phyloP scores from a whole-genome alignment of 92 coral and sea anemone genomes.

The Blastomussa wellsi region DNA sequence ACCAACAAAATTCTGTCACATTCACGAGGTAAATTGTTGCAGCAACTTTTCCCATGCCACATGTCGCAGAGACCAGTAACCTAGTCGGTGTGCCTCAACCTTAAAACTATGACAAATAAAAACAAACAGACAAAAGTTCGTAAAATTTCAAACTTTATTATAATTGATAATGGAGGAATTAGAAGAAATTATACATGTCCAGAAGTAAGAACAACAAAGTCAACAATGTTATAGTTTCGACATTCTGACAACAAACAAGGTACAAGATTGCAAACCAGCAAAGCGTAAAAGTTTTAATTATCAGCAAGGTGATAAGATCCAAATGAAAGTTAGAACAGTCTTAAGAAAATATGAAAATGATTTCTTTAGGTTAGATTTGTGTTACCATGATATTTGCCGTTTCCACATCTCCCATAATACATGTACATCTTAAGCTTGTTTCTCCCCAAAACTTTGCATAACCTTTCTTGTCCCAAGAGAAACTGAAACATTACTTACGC shows the following conservation, averaged over 20 bases:
- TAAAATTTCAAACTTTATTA: constrained; percentile 31
- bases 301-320: neutral
- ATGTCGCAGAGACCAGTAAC: too few species aligned
- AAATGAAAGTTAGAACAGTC: neutral
- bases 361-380: neutral
- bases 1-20: too few species aligned
- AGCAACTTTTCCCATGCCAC: too few species aligned
- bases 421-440: too few species aligned
- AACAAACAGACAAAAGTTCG: neutral
- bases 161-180: neutral
- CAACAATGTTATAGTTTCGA: neutral
- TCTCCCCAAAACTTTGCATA: too few species aligned
- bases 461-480: too few species aligned
- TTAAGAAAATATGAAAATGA: neutral
- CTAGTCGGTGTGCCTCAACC: too few species aligned
- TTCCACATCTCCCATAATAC: too few species aligned
- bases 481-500: too few species aligned
- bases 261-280: neutral
- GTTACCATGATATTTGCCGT: too few species aligned
- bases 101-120: neutral
- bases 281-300: neutral
- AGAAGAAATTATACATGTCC: neutral
- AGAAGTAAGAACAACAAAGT: neutral
- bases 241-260: neutral
- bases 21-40: neutral